Percentiles rank a stretch among this genome's conserved stretches.
These are phyloP conservation scores for Phrynocephalus guinanensis DNA, from an alignment of 2,797 vertebrate species.

Conservation along the genomic window DNA sequence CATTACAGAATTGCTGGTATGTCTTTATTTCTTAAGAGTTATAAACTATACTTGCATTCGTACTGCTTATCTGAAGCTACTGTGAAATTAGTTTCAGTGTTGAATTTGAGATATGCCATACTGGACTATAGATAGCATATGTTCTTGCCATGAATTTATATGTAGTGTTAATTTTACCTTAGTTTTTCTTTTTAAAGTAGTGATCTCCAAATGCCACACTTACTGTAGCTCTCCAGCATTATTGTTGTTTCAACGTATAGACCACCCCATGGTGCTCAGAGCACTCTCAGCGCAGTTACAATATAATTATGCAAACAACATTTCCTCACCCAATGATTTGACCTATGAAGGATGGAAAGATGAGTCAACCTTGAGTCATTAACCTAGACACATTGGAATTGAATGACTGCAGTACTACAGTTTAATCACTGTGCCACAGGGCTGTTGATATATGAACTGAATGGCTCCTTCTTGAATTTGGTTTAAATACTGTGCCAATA, in stretches of 20 bases:
- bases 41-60: neutral
- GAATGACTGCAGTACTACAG: no score
- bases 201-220: neutral
- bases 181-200: neutral
- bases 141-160: fast-evolving
- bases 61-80: neutral
- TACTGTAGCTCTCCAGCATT: neutral
- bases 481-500: constrained; percentile 11
- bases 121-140: neutral
- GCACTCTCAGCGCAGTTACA: no score
- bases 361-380: no score
- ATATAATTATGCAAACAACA: no score
- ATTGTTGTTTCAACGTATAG: no score
- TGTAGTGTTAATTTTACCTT: neutral
- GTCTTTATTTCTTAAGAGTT: neutral
- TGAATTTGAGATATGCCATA: constrained; percentile 15
- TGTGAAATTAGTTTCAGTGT: constrained; percentile 12
- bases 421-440: no score
- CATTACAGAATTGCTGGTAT: neutral
- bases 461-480: neutral
- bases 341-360: no score
- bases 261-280: no score
- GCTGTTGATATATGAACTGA: neutral
- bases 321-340: no score
- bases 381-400: no score